Percentiles rank a stretch among this genome's conserved stretches.
Evolutionary conservation across 2,113 vertebrate genomes (phyloP).

Genomic region (Cyprinodon brontotheroides): DNA sequence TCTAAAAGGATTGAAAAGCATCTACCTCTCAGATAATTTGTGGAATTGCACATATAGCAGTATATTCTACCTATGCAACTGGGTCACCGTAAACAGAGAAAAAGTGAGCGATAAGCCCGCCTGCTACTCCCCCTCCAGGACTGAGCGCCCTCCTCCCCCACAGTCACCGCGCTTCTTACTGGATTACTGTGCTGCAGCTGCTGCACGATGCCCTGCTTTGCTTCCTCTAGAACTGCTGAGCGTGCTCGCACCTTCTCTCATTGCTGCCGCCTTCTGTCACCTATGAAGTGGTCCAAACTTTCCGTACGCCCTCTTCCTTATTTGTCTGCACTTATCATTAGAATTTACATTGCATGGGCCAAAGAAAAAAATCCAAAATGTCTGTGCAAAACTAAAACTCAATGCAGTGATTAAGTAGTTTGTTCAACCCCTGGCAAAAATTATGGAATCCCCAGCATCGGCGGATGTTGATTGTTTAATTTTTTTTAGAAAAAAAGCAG

Average conservation of each 20-base stretch:
- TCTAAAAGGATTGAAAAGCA: slow-evolving; percentile 24
- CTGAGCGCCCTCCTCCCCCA: neutral
- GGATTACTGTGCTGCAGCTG: slow-evolving; percentile 6
- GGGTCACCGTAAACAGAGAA: slow-evolving; percentile 44
- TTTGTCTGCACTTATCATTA: neutral
- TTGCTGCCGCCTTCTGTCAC: neutral
- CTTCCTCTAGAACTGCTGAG: slow-evolving; percentile 22
- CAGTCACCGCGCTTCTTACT: neutral
- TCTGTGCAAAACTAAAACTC: neutral
- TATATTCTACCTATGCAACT: slow-evolving; percentile 57
- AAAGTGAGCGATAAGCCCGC: slow-evolving; percentile 32
- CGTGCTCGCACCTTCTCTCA: neutral
- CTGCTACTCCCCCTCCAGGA: slow-evolving; percentile 28
- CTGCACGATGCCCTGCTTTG: neutral
- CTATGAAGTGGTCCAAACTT: neutral
- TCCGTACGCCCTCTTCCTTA: neutral
- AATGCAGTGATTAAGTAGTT: too few species aligned
- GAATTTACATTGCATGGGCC: too few species aligned
- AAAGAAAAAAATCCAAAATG: neutral
- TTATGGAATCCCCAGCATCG: too few species aligned
- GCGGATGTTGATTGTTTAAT: too few species aligned
- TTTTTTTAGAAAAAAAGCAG: too few species aligned
- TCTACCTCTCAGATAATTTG: slow-evolving; percentile 60
- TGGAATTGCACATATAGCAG: slow-evolving; percentile 65
- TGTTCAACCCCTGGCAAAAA: too few species aligned